Percentiles rank a stretch among this genome's conserved stretches.
Conservation (phyloP, 1,140 invertebrate species). For the Drosophila pachea region DNA sequence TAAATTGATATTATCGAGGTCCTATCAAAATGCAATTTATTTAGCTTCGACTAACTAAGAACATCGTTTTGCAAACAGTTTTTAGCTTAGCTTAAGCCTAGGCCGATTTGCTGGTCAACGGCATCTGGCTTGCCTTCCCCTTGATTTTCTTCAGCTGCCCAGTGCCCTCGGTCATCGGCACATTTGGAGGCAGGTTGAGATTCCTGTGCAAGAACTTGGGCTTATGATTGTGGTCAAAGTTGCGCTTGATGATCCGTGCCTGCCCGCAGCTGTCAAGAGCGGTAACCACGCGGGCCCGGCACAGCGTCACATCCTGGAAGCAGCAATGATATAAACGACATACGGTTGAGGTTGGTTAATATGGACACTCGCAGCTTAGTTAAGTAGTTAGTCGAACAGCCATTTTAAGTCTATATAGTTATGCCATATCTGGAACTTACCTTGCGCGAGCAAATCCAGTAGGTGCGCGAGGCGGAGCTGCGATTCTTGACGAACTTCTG, state of each 20-base stretch:
- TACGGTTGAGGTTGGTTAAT: no score
- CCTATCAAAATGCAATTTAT: conserved; percentile 13
- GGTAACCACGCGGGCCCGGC: conserved; percentile 71
- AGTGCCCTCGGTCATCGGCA: conserved; percentile 31
- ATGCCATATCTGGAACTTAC: conserved; percentile 27
- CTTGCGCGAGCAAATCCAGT: conserved; percentile 76
- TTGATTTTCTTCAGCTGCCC: conserved; percentile 40
- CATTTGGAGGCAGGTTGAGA: conserved; percentile 33
- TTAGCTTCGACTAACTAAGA: conserved; percentile 4
- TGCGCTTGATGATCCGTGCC: conserved; percentile 63
- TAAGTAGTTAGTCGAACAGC: no score
- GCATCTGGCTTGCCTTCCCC: conserved; percentile 9
- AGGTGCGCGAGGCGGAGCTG: conserved; percentile 66
- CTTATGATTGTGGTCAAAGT: conserved; percentile 70
- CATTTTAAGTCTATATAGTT: no score
- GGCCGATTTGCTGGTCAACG: conserved; percentile 22
- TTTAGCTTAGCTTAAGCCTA: conserved; percentile 23
- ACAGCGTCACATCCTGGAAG: conserved; percentile 68
- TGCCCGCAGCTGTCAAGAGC: conserved; percentile 53
- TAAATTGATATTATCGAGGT: background rate
- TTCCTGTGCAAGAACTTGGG: conserved; percentile 54
- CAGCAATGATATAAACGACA: background rate
- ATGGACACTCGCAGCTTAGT: no score
- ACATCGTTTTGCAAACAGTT: conserved; percentile 8
- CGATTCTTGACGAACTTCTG: conserved; percentile 77